Conservation (phyloP, 2,888 invertebrate species). For the Eupsilia transversa region DNA sequence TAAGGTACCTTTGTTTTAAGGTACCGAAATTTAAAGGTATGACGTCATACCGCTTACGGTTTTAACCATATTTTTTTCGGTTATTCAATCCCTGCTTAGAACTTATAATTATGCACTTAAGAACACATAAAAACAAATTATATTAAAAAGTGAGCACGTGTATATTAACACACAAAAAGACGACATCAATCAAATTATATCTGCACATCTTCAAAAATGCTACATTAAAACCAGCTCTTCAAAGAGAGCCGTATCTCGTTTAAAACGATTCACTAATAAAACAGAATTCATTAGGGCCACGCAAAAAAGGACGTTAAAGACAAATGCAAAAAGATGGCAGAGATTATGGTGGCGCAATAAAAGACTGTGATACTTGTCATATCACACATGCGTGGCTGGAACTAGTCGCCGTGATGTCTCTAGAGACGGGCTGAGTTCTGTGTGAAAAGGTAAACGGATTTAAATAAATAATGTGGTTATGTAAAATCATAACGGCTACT, state of each 20-base stretch:
- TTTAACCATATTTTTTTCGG: no score
- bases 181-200: constrained; percentile 27
- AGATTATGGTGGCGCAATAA: constrained; percentile 53
- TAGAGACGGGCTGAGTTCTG: neutral
- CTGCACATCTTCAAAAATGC: constrained; percentile 34
- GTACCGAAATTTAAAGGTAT: no score
- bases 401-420: constrained; percentile 5
- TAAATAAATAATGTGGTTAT: no score
- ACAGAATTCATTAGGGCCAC: constrained; percentile 59
- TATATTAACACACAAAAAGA: constrained; percentile 18
- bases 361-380: constrained; percentile 27
- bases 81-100: no score
- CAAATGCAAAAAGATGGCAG: constrained; percentile 58
- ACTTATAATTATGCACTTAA: neutral
- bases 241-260: constrained; percentile 52
- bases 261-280: constrained; percentile 63
- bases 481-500: no score
- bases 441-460: no score
- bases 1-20: no score
- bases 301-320: constrained; percentile 51
- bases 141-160: neutral
- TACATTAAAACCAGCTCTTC: constrained; percentile 43
- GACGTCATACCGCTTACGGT: no score
- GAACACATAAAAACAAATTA: neutral
- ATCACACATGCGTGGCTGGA: constrained; percentile 3